Evolutionary conservation across 2,113 vertebrate species (phyloP).

Genomic region (Sardina pilchardus): DNA sequence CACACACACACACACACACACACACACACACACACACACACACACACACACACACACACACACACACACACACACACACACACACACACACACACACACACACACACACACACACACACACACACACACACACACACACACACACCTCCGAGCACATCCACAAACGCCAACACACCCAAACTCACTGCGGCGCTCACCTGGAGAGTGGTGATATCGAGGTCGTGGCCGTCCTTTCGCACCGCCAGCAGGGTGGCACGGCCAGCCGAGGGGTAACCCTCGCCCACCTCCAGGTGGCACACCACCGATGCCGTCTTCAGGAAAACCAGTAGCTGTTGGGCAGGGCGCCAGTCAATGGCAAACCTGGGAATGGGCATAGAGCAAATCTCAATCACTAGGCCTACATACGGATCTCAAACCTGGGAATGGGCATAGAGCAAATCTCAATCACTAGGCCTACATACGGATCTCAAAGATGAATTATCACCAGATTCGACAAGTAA

Average conservation of each 20-base stretch:
- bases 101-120: background rate
- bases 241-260: conserved; percentile 59
- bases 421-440: background rate
- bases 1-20: background rate
- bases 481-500: too few species aligned
- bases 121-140: background rate
- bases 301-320: conserved; percentile 67
- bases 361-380: conserved; percentile 46
- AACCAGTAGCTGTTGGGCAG: conserved; percentile 61
- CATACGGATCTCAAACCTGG: too few species aligned
- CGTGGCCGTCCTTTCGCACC: conserved; percentile 53
- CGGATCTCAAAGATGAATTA: too few species aligned
- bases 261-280: conserved; percentile 63
- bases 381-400: background rate
- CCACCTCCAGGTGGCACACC: conserved; percentile 67
- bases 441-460: background rate
- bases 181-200: conserved; percentile 53
- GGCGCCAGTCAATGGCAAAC: conserved; percentile 75
- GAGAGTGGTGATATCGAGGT: conserved; percentile 50
- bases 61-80: background rate
- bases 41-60: background rate
- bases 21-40: background rate
- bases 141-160: background rate
- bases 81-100: background rate
- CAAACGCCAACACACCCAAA: background rate